These are phyloP conservation scores for Trisateles emortualis DNA, from an alignment of 2,888 invertebrate genomes.

Conservation along the genomic window DNA sequence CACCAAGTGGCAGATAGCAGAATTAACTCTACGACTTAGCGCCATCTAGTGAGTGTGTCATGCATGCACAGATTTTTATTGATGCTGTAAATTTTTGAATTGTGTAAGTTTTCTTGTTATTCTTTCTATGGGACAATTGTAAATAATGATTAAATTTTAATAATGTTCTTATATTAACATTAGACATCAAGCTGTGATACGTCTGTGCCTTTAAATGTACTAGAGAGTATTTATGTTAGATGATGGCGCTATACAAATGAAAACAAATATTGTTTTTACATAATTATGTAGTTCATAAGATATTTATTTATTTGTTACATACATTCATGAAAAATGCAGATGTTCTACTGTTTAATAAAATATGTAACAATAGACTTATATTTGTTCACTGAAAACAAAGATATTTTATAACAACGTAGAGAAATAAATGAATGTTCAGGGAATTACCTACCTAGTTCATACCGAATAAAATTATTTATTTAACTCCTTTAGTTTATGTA, in stretches of 20 bases:
- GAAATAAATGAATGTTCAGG: conserved; percentile 45
- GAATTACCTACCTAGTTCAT: conserved; percentile 50
- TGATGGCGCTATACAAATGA: conserved; percentile 76
- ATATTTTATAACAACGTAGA: conserved; percentile 44
- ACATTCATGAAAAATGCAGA: conserved; percentile 40
- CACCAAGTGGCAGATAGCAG: conserved; percentile 59
- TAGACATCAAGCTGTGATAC: conserved; percentile 83
- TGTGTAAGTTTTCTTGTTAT: conserved; percentile 36
- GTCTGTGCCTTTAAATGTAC: conserved; percentile 81
- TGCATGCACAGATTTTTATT: conserved; percentile 67
- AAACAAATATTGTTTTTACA: conserved; percentile 50
- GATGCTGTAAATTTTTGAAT: conserved; percentile 40
- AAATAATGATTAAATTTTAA: conserved; percentile 60
- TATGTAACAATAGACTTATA: conserved; percentile 35
- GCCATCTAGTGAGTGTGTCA: conserved; percentile 69
- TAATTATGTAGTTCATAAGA: conserved; percentile 58
- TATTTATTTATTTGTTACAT: conserved; percentile 61
- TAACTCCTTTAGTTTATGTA: conserved; percentile 31
- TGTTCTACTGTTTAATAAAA: conserved; percentile 39
- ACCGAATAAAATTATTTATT: conserved; percentile 74
- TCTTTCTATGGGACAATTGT: conserved; percentile 47
- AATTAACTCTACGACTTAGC: conserved; percentile 55
- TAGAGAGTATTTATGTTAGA: conserved; percentile 59
- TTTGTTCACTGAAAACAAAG: conserved; percentile 30
- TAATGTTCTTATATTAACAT: conserved; percentile 58